These are phyloP conservation scores for Papilio demoleus DNA, from an alignment of 2,888 invertebrate genomes.

Conservation along the genomic window DNA sequence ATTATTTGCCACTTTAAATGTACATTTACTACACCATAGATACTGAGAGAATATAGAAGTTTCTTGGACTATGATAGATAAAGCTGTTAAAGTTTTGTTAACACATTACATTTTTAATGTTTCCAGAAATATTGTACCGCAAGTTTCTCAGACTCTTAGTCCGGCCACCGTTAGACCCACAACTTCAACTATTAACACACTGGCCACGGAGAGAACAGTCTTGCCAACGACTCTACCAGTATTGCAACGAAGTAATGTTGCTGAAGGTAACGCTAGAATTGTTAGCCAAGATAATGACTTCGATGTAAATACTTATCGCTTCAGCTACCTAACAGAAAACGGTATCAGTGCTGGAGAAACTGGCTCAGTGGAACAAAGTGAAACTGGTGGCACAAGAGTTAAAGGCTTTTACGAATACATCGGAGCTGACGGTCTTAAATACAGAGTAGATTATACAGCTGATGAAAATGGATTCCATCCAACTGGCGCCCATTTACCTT, in stretches of 20 bases:
- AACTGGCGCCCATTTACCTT: conserved; percentile 79
- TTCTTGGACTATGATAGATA: too few species aligned
- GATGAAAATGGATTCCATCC: conserved; percentile 85
- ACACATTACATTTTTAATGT: too few species aligned
- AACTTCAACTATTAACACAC: conserved; percentile 38
- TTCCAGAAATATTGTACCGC: conserved; percentile 51
- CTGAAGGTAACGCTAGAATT: conserved; percentile 80
- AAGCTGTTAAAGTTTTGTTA: too few species aligned
- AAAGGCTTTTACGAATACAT: conserved; percentile 87
- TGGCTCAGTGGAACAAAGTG: conserved; percentile 82
- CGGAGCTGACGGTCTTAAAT: conserved; percentile 84
- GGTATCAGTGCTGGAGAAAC: conserved; percentile 86
- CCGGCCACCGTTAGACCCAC: conserved; percentile 52
- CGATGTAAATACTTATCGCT: conserved; percentile 83
- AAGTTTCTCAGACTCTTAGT: conserved; percentile 56
- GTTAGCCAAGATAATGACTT: conserved; percentile 79
- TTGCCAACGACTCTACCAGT: conserved; percentile 41
- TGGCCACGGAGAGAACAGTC: conserved; percentile 10
- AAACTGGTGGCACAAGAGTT: conserved; percentile 82
- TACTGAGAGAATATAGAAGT: too few species aligned
- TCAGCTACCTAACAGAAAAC: conserved; percentile 85
- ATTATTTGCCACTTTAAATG: too few species aligned
- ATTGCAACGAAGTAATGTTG: conserved; percentile 42
- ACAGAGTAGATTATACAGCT: conserved; percentile 84
- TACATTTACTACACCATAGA: too few species aligned